These are phyloP conservation scores for Jaculus jaculus DNA, from an alignment of 2,113 vertebrate genomes.

Conservation along the genomic window DNA sequence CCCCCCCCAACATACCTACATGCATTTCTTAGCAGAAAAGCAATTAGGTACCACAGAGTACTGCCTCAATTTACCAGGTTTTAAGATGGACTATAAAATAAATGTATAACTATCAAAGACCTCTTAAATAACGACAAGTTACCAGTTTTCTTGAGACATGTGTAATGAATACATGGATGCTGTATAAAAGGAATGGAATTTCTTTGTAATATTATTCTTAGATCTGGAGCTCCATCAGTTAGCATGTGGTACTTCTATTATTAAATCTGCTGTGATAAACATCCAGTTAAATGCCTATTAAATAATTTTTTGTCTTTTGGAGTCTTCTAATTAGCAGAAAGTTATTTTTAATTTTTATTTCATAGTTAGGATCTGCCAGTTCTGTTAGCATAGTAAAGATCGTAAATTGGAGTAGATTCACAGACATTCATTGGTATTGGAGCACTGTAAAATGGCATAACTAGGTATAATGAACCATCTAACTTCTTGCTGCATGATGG, in stretches of 20 bases:
- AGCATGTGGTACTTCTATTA: not conserved
- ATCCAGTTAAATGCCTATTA: conserved; percentile 4
- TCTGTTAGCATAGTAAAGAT: not conserved
- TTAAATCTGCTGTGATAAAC: not conserved
- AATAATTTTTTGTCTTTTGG: not conserved
- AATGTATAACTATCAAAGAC: not conserved
- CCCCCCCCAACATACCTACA: not conserved
- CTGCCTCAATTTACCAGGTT: not conserved
- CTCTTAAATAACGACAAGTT: not conserved
- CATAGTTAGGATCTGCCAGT: not conserved
- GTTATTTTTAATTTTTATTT: conserved; percentile 18
- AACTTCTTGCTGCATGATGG: not conserved
- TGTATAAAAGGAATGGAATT: not conserved
- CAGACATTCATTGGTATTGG: not conserved
- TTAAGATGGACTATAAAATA: not conserved
- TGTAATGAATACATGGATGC: not conserved
- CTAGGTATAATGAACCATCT: too few relatives aligned
- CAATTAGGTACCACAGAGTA: not conserved
- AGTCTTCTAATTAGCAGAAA: conserved; percentile 23
- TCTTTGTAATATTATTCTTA: not conserved
- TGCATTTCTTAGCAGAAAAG: not conserved
- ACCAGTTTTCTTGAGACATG: not conserved
- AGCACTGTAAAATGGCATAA: too few relatives aligned
- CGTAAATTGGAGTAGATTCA: conserved; percentile 2
- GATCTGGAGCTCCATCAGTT: too few relatives aligned